Conservation (phyloP, 2,797 vertebrate species). For the Staurois parvus region DNA sequence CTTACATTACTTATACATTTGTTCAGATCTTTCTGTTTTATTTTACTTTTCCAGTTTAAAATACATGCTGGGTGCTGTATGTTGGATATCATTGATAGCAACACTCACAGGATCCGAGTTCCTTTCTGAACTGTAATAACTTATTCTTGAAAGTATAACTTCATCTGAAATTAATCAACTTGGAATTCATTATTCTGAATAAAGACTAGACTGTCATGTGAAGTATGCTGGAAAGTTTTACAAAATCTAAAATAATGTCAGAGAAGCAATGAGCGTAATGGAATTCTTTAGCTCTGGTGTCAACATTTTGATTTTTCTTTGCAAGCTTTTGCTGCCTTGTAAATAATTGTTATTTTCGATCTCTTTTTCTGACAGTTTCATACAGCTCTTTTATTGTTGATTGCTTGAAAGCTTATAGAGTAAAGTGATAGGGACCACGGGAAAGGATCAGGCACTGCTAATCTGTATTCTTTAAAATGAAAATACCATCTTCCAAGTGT, state of each 20-base stretch:
- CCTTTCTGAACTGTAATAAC: background rate
- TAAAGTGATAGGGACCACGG: background rate
- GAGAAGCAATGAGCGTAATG: constrained; percentile 1
- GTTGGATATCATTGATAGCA: background rate
- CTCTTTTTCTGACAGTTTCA: constrained; percentile 37
- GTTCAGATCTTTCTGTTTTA: background rate
- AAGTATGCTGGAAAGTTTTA: background rate
- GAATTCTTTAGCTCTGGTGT: constrained; percentile 49
- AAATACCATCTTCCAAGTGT: background rate
- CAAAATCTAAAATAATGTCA: constrained; percentile 18
- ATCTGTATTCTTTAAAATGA: constrained; percentile 1
- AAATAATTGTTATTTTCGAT: constrained; percentile 16
- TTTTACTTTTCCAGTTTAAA: background rate
- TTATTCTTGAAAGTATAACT: constrained; percentile 10
- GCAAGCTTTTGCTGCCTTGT: constrained; percentile 16
- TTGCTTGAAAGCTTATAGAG: constrained; percentile 11
- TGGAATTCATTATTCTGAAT: constrained; percentile 8
- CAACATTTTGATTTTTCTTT: constrained; percentile 27
- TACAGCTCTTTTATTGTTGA: constrained; percentile 42
- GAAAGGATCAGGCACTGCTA: background rate
- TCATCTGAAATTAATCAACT: constrained; percentile 26
- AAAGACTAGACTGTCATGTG: constrained; percentile 17
- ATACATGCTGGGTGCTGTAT: background rate
- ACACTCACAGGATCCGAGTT: background rate
- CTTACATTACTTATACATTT: background rate